A percentile compares a stretch with the other conserved stretches of the same genome.
phyloP scores from a whole-genome alignment of 1,140 invertebrate genomes.

The Hypsibius dujardini region DNA sequence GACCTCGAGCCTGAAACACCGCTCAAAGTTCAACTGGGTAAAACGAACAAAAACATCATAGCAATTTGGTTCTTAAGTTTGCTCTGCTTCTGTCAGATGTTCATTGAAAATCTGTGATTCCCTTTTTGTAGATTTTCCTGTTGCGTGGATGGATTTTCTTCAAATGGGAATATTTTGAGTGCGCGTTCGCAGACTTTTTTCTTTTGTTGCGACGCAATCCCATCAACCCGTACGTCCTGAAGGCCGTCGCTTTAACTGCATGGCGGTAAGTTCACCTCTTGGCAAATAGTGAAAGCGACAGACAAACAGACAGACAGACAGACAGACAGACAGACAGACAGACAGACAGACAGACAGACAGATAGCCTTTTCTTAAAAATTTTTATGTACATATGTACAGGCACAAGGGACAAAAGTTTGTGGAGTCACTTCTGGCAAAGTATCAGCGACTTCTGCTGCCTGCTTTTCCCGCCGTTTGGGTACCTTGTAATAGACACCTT shows the following conservation, averaged over 20 bases:
- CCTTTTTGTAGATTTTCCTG: not conserved
- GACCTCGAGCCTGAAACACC: not conserved
- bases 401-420: no score
- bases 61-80: not conserved
- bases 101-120: not conserved
- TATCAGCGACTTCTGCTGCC: no score
- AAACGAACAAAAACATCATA: not conserved
- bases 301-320: no score
- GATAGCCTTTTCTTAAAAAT: not conserved
- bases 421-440: no score
- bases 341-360: no score
- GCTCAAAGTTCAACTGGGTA: conserved; percentile 1
- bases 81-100: not conserved
- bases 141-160: not conserved
- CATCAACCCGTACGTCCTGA: not conserved
- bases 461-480: no score
- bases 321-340: no score
- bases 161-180: not conserved
- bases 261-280: not conserved
- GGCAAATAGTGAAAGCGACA: no score
- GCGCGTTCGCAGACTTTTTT: not conserved
- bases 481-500: no score
- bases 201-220: not conserved
- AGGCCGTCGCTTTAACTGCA: not conserved
- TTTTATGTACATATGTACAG: not conserved